These are phyloP conservation scores for Ahaetulla prasina DNA, from an alignment of 2,113 vertebrate species.

Conservation along the genomic window DNA sequence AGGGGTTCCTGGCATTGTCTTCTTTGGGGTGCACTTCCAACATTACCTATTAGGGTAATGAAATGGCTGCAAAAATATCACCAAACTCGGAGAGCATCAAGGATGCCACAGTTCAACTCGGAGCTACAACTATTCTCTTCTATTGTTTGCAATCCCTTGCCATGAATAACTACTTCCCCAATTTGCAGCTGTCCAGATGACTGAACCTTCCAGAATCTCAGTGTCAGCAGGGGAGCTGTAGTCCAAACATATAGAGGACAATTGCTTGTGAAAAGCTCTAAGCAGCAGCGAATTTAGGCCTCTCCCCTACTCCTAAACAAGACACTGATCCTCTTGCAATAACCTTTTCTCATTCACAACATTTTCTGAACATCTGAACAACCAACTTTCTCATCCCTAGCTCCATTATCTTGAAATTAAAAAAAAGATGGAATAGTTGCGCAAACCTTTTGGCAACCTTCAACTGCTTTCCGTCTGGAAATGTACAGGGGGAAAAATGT, in stretches of 20 bases:
- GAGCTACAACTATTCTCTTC: background rate
- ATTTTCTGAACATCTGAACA: background rate
- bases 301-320: background rate
- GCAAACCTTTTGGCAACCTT: background rate
- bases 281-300: background rate
- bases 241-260: background rate
- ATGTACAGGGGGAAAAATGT: background rate
- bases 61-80: too few relatives aligned
- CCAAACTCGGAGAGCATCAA: too few relatives aligned
- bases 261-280: background rate
- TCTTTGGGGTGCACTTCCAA: too few relatives aligned
- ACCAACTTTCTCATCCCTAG: background rate
- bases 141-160: background rate
- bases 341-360: background rate
- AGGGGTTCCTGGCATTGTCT: too few relatives aligned
- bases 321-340: background rate
- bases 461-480: background rate
- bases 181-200: background rate
- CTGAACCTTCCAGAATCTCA: background rate
- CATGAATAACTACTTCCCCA: background rate
- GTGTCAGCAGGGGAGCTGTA: background rate
- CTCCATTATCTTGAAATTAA: background rate
- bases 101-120: too few relatives aligned
- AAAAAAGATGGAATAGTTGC: background rate
- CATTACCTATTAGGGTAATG: too few relatives aligned